These are phyloP conservation scores for Tinea trinotella DNA, from an alignment of 2,888 invertebrate genomes.

Conservation along the genomic window DNA sequence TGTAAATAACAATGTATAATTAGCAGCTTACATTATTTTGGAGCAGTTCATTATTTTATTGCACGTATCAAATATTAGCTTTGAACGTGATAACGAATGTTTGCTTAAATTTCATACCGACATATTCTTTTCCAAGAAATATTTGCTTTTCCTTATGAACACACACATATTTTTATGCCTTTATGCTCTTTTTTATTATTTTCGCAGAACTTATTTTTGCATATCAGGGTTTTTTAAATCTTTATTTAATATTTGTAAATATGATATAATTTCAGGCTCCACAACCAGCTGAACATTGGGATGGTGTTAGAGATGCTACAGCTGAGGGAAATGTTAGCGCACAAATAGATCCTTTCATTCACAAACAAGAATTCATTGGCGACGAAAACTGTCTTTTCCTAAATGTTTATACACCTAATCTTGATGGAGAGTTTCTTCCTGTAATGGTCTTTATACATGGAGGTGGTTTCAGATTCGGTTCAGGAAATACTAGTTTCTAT, in stretches of 20 bases:
- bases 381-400: constrained; percentile 79
- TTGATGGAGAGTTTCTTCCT: constrained; percentile 61
- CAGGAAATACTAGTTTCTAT: constrained; percentile 59
- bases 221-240: constrained; percentile 4
- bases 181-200: background rate
- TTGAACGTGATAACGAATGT: background rate
- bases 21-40: too few relatives aligned
- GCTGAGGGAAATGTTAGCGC: constrained; percentile 74
- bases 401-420: constrained; percentile 76
- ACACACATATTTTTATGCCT: background rate
- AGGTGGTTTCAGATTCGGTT: constrained; percentile 65
- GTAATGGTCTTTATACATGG: constrained; percentile 74
- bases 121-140: background rate
- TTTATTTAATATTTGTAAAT: background rate
- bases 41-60: background rate
- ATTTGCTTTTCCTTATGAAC: background rate
- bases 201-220: background rate
- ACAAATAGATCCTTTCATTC: constrained; percentile 60
- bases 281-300: constrained; percentile 70
- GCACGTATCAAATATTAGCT: background rate
- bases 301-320: constrained; percentile 72
- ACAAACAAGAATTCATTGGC: constrained; percentile 57
- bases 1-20: too few relatives aligned
- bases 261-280: constrained; percentile 61
- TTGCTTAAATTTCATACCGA: background rate